Percentiles rank a stretch among this genome's conserved stretches.
phyloP scores from a whole-genome alignment of 1,140 invertebrate genomes.

The Oncopodura yosiiana region DNA sequence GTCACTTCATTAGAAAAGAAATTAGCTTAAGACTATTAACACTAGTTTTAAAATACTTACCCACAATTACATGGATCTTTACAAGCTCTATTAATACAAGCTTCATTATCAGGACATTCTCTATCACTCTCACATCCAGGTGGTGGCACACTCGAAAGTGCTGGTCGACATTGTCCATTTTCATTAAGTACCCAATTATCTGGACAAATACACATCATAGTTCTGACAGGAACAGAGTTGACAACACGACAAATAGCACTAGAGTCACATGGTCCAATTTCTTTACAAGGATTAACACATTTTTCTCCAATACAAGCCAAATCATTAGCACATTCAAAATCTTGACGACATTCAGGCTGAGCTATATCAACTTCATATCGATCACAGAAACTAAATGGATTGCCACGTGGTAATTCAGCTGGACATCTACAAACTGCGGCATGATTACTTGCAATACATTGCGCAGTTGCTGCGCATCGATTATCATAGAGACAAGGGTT shows the following conservation, averaged over 20 bases:
- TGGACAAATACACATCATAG: conserved; percentile 73
- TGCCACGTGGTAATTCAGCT: conserved; percentile 50
- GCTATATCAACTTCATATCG: conserved; percentile 36
- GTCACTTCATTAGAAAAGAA: no score
- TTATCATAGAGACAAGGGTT: conserved; percentile 67
- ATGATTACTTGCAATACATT: conserved; percentile 67
- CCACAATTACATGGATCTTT: conserved; percentile 75
- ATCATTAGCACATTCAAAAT: conserved; percentile 66
- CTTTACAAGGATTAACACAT: conserved; percentile 66
- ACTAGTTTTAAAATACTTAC: no score
- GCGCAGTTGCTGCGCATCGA: conserved; percentile 62
- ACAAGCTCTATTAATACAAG: conserved; percentile 75
- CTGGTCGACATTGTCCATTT: conserved; percentile 60
- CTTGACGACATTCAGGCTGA: conserved; percentile 57
- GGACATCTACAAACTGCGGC: conserved; percentile 64
- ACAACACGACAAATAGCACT: conserved; percentile 64
- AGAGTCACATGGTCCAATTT: conserved; percentile 58
- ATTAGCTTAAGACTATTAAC: no score
- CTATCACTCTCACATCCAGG: conserved; percentile 64
- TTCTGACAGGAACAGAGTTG: conserved; percentile 68
- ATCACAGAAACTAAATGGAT: conserved; percentile 66
- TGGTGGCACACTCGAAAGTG: conserved; percentile 53
- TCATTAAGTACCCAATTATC: conserved; percentile 68
- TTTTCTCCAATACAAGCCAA: conserved; percentile 66
- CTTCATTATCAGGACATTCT: conserved; percentile 64